Evolutionary conservation across 2,113 vertebrate genomes (phyloP).

Genomic region (Lasiurus cinereus): DNA sequence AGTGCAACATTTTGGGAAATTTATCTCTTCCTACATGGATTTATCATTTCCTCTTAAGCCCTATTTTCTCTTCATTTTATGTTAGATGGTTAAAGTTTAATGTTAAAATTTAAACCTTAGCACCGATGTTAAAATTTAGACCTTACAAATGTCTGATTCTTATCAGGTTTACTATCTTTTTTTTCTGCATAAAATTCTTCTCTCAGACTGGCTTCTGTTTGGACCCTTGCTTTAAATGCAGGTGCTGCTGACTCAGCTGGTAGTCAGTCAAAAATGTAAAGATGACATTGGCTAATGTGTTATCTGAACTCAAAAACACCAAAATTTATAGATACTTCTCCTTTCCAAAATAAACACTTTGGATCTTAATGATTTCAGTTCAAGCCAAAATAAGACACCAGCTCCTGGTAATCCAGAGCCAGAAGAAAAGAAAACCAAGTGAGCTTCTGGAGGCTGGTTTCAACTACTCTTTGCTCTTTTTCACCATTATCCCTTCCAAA

Average conservation of each 20-base stretch:
- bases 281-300: background rate
- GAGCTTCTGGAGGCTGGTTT: background rate
- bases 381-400: background rate
- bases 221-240: background rate
- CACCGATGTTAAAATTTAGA: background rate
- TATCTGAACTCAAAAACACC: background rate
- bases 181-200: background rate
- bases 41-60: background rate
- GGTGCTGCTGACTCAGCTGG: background rate
- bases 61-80: background rate
- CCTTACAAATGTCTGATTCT: constrained; percentile 28
- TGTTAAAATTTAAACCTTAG: background rate
- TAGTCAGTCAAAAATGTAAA: background rate
- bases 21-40: background rate
- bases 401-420: background rate
- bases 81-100: background rate
- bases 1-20: background rate
- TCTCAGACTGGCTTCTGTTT: background rate
- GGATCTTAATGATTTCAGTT: constrained; percentile 41
- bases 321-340: background rate
- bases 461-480: background rate
- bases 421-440: background rate
- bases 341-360: constrained; percentile 27
- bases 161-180: background rate
- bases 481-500: background rate